Percentiles rank a stretch among this genome's conserved stretches.
Evolutionary conservation across 2,113 vertebrate genomes (phyloP).

Genomic region (Potamarius usumacintae): DNA sequence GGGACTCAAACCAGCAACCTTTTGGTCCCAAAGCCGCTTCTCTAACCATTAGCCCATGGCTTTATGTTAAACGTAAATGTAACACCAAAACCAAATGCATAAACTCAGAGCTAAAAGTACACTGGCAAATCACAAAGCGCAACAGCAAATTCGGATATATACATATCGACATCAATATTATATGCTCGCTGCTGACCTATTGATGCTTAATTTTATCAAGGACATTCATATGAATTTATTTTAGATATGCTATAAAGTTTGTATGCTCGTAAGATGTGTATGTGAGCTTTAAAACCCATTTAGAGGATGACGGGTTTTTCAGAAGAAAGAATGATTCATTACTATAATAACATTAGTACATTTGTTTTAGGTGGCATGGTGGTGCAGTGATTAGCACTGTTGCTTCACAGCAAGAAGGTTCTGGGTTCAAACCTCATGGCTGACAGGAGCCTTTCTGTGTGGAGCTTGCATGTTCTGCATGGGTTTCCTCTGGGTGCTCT

Average conservation of each 20-base stretch:
- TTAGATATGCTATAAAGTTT: not conserved
- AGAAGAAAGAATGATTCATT: not conserved
- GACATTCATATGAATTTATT: not conserved
- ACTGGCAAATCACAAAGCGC: not conserved
- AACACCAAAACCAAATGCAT: not conserved
- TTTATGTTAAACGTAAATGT: not conserved
- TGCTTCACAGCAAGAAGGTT: too few relatives aligned
- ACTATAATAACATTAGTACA: not conserved
- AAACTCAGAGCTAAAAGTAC: not conserved
- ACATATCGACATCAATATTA: not conserved
- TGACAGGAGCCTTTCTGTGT: too few relatives aligned
- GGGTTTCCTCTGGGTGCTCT: too few relatives aligned
- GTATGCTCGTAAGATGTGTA: not conserved
- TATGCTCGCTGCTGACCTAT: not conserved
- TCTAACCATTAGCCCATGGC: too few relatives aligned
- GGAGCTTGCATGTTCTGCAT: too few relatives aligned
- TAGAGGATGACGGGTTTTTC: not conserved
- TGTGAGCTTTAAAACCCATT: too few relatives aligned
- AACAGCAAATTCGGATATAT: too few relatives aligned
- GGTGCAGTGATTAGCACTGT: too few relatives aligned
- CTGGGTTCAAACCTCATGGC: too few relatives aligned
- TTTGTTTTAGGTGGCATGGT: too few relatives aligned
- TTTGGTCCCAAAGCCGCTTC: too few relatives aligned
- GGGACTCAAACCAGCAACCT: too few relatives aligned
- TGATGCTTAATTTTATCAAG: not conserved